Base-by-base conservation (phyloP, 2,888 invertebrate genomes). In the Clostera curtula region DNA sequence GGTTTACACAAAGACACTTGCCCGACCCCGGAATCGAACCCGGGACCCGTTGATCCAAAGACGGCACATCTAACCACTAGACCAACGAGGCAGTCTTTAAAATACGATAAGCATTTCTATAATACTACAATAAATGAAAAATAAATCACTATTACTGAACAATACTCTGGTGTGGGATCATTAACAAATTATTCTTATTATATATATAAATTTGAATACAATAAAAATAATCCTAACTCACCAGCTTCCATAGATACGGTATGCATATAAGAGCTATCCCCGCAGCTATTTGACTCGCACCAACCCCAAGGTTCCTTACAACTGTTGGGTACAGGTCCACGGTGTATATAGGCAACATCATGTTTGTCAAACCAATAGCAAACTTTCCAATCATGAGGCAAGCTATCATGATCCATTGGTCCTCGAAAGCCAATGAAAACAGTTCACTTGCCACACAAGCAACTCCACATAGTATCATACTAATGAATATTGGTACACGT, bases 331-430 rank as follows among this genome's bases (percentile, higher is more conserved):
- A 91, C 18, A 91, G 67, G 51, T 91, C 91, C 2, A 90, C 90
- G 1, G 90, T 90, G 58, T 88, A 91, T 13, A 91, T 89, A 0
- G 93, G 93, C 80, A 93, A 84, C 49, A 93, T 90, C 56, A 90
- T 92, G 53, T 93, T 93, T 10, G 91, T 90, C 1, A 90, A 88
- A 19, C 92, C 91, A 27, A 93, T 90, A 12, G 90, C 88, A 51
- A 93, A 92, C 74, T 93, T 92, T 54, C 92, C 92, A 34, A 90
- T 85, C 91, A 93, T 92, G 21, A 92, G 85, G 43, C 92, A 87
- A n/a, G 87, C 85, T 19, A 92, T 89, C 67, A 89, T 88, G 23
- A 90, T 58, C 91, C 90, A 91, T 23, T 89, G 86, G 12, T 88
- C 67, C 43, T 86, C 59, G 19, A 80, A 75, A 2, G 85, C 73